Base-by-base conservation (phyloP, 2,888 invertebrate species). In the Drosophila fungiperda region DNA sequence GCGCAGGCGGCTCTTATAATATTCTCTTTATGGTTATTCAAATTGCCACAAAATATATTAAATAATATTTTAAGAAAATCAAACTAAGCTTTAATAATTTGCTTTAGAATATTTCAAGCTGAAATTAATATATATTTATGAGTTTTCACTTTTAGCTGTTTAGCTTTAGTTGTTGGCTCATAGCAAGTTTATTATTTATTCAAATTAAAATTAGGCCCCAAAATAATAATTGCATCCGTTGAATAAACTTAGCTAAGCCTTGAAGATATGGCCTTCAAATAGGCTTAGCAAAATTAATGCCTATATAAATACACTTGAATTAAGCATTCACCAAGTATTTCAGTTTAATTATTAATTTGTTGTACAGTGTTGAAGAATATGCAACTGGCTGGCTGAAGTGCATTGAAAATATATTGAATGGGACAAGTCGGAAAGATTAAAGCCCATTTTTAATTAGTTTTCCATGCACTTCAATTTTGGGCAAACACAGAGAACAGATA, bases 401-500 rank as follows among this genome's bases (percentile, higher is more conserved):
- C 55, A 55, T n/a, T 52, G 59, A 50, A 20, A 57, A 68, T n/a
- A 59, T 70, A 65, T 60, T 53, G 62, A 78, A 74, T 68, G 52
- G 29, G 45, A 40, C 12, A 55, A 40, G 58, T 62, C 53, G 72
- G 59, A 69, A 61, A 67, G 83, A 75, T 85, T 82, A 68, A 71
- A 75, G 64, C 58, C 57, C 52, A 73, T 64, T 60, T 69, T 70
- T 85, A 89, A 84, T 89, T 85, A 82, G 76, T 73, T 79, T 83
- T 69, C 42, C 58, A 74, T 73, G 68, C 80, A 87, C 71, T 73
- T 68, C 17, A 52, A 53, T 64, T 59, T 29, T 49, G 7, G 38
- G 55, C 20, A 42, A 20, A 29, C 15, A 50, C 49, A 74, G 48
- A 49, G 45, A 63, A 11, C 7, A 54, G 12, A n/a, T 12, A 29